These are phyloP conservation scores for Fragum fragum DNA, from an alignment of 2,888 invertebrate species.

Conservation along the genomic window DNA sequence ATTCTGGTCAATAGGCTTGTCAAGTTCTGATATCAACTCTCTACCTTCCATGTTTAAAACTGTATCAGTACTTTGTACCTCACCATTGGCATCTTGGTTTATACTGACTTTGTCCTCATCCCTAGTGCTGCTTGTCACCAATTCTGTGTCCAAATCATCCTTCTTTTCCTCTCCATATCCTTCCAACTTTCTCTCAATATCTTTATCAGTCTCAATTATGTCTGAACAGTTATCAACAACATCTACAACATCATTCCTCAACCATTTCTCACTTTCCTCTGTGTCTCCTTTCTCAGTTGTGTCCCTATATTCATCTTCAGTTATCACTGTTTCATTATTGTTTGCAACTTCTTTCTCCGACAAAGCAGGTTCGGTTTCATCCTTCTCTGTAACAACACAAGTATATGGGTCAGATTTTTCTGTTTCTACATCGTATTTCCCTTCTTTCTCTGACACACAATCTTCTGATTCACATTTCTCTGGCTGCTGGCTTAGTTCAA, in stretches of 20 bases:
- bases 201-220: not conserved
- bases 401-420: not conserved
- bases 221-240: not conserved
- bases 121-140: not conserved
- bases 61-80: not conserved
- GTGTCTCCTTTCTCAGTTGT: not conserved
- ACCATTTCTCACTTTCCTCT: not conserved
- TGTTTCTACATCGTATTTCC: not conserved
- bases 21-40: too few relatives aligned
- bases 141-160: not conserved
- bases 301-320: not conserved
- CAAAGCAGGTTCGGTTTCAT: slow-evolving; percentile 14
- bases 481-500: not conserved
- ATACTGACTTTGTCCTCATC: not conserved
- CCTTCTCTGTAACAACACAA: slow-evolving; percentile 19
- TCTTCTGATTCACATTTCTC: not conserved
- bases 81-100: not conserved
- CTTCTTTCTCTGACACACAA: not conserved
- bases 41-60: too few relatives aligned
- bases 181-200: not conserved
- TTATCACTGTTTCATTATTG: not conserved
- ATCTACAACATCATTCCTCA: not conserved
- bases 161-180: not conserved
- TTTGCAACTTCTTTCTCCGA: not conserved
- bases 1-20: not conserved